A percentile compares a stretch with the other conserved stretches of the same genome.
Conservation (phyloP, 2,888 invertebrate genomes). For the Theretra japonica region DNA sequence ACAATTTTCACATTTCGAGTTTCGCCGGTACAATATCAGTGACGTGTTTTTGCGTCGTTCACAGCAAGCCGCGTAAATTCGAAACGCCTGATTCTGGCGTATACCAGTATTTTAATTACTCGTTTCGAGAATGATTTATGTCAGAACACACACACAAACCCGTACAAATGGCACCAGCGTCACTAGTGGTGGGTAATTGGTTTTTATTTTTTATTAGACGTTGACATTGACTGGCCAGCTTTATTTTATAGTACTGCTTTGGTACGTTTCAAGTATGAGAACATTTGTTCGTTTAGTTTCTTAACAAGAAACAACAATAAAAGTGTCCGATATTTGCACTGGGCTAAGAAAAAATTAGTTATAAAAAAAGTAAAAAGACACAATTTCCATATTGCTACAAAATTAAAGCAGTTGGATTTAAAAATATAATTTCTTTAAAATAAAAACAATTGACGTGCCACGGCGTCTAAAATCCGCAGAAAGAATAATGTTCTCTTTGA, state of each 20-base stretch:
- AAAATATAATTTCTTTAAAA: neutral
- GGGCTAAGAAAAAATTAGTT: too few relatives aligned
- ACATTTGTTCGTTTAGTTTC: neutral
- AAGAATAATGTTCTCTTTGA: neutral
- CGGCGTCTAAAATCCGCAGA: neutral
- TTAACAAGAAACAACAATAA: too few relatives aligned
- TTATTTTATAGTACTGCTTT: neutral
- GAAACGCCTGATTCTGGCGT: constrained; percentile 77
- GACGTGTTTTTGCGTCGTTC: constrained; percentile 46
- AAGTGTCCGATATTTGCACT: too few relatives aligned
- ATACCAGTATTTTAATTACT: constrained; percentile 83
- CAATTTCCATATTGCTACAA: too few relatives aligned
- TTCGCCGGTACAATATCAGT: constrained; percentile 42
- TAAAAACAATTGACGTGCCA: neutral
- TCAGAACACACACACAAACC: constrained; percentile 55
- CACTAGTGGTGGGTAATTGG: constrained; percentile 41
- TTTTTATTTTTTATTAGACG: constrained; percentile 41
- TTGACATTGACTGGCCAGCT: constrained; percentile 7
- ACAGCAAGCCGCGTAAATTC: constrained; percentile 63
- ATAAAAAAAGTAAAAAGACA: too few relatives aligned
- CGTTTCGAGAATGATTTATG: constrained; percentile 82
- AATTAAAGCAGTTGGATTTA: too few relatives aligned
- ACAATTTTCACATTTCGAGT: constrained; percentile 26
- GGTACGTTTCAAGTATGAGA: neutral
- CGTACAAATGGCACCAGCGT: constrained; percentile 47